These are phyloP conservation scores for Bergia puertoricense DNA, from an alignment of 92 coral and sea anemone species.

Conservation along the genomic window DNA sequence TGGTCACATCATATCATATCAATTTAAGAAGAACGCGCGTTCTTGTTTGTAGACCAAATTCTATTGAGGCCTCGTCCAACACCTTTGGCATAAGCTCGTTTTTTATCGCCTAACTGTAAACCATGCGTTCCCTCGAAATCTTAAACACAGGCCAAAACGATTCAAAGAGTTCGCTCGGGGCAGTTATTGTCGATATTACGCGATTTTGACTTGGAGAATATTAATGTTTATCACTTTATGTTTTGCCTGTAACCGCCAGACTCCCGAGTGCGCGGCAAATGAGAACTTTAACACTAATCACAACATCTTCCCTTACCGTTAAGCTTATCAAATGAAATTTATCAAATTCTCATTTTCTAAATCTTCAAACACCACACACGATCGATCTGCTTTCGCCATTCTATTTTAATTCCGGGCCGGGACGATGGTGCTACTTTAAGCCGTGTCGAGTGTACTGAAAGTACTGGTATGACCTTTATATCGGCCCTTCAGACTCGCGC, in stretches of 20 bases:
- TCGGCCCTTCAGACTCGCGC: neutral
- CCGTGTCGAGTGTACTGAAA: neutral
- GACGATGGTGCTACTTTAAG: neutral
- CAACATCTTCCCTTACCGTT: neutral
- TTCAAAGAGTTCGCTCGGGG: conserved; percentile 46
- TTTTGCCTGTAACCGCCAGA: conserved; percentile 22
- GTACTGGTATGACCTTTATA: conserved; percentile 13
- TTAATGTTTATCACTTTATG: conserved; percentile 29
- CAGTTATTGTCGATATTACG: conserved; percentile 19
- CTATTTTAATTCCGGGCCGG: conserved; percentile 5
- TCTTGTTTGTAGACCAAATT: conserved; percentile 49
- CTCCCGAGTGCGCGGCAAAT: conserved; percentile 30
- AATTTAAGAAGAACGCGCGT: conserved; percentile 40
- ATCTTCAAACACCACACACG: conserved; percentile 30
- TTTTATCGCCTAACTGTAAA: conserved; percentile 44
- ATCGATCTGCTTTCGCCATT: conserved; percentile 14
- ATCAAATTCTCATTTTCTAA: conserved; percentile 26
- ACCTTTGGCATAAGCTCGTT: neutral
- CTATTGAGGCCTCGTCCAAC: conserved; percentile 46
- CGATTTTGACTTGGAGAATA: neutral
- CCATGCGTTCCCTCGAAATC: conserved; percentile 30
- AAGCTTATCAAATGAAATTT: conserved; percentile 25
- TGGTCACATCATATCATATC: conserved; percentile 59
- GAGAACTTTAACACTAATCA: conserved; percentile 17
- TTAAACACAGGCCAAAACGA: conserved; percentile 42